Evolutionary conservation across 2,797 vertebrate species (phyloP).

Genomic region (Naso thynnoides): DNA sequence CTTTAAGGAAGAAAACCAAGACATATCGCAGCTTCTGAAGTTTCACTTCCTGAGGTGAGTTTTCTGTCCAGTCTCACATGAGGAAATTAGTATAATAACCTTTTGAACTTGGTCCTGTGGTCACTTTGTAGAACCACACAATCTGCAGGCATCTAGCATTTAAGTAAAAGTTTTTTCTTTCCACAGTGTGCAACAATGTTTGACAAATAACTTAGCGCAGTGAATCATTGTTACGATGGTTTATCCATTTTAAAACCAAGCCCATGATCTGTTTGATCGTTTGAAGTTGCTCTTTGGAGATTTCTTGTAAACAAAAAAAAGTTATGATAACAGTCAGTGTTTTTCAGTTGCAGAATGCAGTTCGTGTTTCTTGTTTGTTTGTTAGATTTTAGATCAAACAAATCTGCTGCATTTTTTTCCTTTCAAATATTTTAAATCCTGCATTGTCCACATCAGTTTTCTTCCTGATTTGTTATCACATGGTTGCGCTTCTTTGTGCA

Average conservation of each 20-base stretch:
- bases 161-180: neutral
- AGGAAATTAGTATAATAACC: neutral
- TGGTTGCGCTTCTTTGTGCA: neutral
- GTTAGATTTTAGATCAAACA: neutral
- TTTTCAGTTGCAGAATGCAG: too few relatives aligned
- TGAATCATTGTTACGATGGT: too few relatives aligned
- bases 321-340: neutral
- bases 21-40: conserved; percentile 2
- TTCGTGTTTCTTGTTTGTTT: too few relatives aligned
- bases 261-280: neutral
- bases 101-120: neutral
- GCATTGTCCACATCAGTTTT: neutral
- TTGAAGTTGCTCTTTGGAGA: neutral
- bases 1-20: neutral
- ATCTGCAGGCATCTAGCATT: neutral
- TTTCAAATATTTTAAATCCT: neutral
- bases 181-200: neutral
- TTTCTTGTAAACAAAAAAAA: neutral
- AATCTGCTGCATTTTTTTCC: too few relatives aligned
- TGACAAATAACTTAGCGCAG: too few relatives aligned
- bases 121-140: neutral
- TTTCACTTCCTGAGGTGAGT: neutral
- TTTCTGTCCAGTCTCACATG: neutral
- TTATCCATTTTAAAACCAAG: neutral
- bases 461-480: neutral